These are phyloP conservation scores for Sarcophaga bullata DNA, from an alignment of 1,140 invertebrate genomes.

Conservation along the genomic window DNA sequence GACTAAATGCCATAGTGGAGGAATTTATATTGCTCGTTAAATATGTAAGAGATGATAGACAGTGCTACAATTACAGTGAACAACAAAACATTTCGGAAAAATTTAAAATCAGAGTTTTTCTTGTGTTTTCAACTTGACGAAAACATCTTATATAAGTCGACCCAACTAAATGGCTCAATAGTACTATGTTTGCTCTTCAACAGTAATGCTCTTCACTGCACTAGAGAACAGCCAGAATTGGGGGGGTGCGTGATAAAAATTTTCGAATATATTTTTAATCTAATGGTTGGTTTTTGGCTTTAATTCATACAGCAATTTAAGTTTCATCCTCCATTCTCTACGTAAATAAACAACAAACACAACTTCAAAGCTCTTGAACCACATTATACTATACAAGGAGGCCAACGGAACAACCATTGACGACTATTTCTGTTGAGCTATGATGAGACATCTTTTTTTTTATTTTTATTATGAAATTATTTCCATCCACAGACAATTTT, in stretches of 20 bases:
- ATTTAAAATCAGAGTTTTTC: background rate
- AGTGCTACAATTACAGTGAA: background rate
- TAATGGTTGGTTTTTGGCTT: conserved; percentile 17
- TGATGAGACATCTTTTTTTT: too few species aligned
- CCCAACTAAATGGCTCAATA: too few species aligned
- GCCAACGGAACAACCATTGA: too few species aligned
- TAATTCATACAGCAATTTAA: conserved; percentile 3
- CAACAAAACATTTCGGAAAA: background rate
- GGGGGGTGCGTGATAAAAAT: background rate
- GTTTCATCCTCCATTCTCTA: background rate
- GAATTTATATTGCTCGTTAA: background rate
- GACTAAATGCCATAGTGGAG: background rate
- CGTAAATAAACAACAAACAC: too few species aligned
- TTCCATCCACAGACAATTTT: too few species aligned
- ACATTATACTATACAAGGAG: too few species aligned
- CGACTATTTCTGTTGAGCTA: too few species aligned
- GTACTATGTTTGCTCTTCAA: background rate
- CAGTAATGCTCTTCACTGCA: background rate
- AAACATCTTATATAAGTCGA: background rate
- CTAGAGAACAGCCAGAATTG: background rate
- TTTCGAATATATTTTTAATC: background rate
- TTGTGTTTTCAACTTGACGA: background rate
- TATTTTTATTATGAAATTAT: too few species aligned
- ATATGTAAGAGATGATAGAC: background rate
- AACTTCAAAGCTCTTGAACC: too few species aligned